Conservation (phyloP, 2,113 vertebrate species). For the Proteles cristata region DNA sequence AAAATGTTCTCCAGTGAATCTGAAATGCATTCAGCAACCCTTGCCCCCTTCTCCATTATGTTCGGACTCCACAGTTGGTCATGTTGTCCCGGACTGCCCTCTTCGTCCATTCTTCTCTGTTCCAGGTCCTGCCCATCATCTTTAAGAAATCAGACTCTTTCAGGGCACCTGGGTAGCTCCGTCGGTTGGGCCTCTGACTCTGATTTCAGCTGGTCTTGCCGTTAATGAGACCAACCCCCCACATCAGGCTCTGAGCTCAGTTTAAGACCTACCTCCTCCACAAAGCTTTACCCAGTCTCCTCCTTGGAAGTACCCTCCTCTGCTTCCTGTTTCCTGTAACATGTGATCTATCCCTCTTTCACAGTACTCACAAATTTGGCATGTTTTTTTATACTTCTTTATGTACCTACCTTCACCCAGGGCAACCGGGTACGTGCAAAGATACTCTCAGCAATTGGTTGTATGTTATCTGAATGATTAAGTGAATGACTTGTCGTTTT, state of each 20-base stretch:
- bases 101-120: neutral
- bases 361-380: neutral
- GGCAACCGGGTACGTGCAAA: neutral
- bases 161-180: no score
- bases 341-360: neutral
- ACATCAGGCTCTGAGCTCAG: no score
- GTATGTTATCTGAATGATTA: neutral
- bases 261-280: neutral
- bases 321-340: neutral
- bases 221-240: no score
- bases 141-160: neutral
- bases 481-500: neutral
- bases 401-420: neutral
- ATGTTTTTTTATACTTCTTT: neutral
- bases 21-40: neutral
- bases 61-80: neutral
- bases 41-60: neutral
- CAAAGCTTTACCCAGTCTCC: neutral
- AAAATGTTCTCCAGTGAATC: neutral
- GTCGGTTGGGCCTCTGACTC: no score
- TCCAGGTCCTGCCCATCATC: neutral
- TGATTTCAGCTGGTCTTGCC: no score
- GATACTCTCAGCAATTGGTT: neutral
- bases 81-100: neutral
- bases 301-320: neutral